A percentile compares a stretch with the other conserved stretches of the same genome.
Conservation (phyloP, 2,113 vertebrate genomes). For the Cebidichthys violaceus region DNA sequence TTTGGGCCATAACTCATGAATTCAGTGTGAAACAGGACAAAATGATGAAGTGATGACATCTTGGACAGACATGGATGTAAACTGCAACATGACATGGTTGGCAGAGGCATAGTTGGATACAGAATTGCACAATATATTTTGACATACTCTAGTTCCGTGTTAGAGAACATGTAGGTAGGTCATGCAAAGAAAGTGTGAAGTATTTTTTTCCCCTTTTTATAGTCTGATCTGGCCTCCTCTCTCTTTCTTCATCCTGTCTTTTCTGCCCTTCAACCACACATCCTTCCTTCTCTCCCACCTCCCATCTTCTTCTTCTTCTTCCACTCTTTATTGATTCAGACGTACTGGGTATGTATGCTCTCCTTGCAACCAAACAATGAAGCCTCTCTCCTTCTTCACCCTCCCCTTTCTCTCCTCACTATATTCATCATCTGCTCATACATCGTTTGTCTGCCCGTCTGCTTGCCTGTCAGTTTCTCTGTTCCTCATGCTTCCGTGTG, state of each 20-base stretch:
- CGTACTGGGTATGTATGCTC: constrained; percentile 91
- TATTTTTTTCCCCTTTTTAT: constrained; percentile 38
- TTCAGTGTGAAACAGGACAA: not conserved
- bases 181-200: constrained; percentile 32
- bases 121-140: not conserved
- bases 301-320: constrained; percentile 48
- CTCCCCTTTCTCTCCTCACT: constrained; percentile 49
- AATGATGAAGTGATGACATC: not conserved
- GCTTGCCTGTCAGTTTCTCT: constrained; percentile 77
- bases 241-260: constrained; percentile 80
- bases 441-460: constrained; percentile 76
- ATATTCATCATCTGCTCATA: constrained; percentile 71
- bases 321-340: constrained; percentile 83
- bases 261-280: constrained; percentile 62
- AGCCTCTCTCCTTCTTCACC: constrained; percentile 35
- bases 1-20: not conserved
- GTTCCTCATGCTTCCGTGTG: constrained; percentile 74
- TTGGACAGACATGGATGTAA: not conserved
- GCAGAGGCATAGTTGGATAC: not conserved
- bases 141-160: not conserved
- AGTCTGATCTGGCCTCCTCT: constrained; percentile 82
- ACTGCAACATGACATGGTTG: not conserved
- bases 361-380: constrained; percentile 58
- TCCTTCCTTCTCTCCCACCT: constrained; percentile 51
- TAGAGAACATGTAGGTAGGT: not conserved